phyloP scores from a whole-genome alignment of 2,888 invertebrate genomes.

The Laspeyria flexula region DNA sequence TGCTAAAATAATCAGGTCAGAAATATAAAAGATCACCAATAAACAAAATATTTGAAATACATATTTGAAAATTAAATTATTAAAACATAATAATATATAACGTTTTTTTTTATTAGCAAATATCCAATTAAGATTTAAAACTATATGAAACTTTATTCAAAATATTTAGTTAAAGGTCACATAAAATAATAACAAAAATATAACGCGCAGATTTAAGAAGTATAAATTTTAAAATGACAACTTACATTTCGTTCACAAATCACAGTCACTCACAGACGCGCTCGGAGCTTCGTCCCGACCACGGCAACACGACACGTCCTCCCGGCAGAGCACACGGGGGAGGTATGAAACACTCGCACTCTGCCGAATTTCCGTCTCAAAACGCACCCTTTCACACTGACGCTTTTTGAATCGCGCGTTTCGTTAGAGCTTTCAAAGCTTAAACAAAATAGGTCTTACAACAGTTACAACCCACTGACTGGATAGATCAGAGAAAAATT shows the following conservation, averaged over 20 bases:
- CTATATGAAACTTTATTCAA: too few relatives aligned
- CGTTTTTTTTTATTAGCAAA: too few relatives aligned
- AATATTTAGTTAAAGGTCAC: too few relatives aligned
- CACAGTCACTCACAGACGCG: slow-evolving; percentile 32
- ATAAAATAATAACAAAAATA: neutral
- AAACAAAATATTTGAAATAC: too few relatives aligned
- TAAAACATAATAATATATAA: too few relatives aligned
- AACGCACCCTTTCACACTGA: slow-evolving; percentile 12
- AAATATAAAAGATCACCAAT: too few relatives aligned
- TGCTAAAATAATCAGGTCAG: too few relatives aligned
- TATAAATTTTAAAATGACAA: slow-evolving; percentile 19
- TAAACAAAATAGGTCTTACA: too few relatives aligned
- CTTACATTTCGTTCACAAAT: slow-evolving; percentile 44
- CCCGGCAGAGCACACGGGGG: slow-evolving; percentile 49
- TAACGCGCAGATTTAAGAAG: slow-evolving; percentile 2
- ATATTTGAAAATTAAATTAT: too few relatives aligned
- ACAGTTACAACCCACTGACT: too few relatives aligned
- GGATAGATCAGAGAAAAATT: too few relatives aligned
- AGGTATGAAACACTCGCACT: slow-evolving; percentile 39
- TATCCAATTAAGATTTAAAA: too few relatives aligned
- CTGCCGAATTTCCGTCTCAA: slow-evolving; percentile 22
- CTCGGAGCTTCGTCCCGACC: slow-evolving; percentile 5
- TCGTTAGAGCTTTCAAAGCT: neutral
- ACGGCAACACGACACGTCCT: slow-evolving; percentile 39
- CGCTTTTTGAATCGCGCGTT: slow-evolving; percentile 1